Conservation (phyloP, 1,140 invertebrate species). For the Aphelinus atriplicis region DNA sequence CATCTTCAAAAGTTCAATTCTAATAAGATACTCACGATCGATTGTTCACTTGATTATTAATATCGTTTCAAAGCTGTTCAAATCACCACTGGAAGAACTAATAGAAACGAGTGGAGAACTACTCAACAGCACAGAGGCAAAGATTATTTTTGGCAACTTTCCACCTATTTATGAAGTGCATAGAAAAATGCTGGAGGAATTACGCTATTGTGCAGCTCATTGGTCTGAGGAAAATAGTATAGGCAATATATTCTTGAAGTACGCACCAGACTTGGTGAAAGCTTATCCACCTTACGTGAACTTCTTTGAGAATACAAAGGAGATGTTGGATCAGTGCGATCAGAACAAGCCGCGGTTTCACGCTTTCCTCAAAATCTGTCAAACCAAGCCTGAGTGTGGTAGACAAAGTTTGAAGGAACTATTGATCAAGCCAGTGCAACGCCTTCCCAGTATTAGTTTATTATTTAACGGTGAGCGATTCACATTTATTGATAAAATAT, state of each 20-base stretch:
- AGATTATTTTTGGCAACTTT: constrained; percentile 96
- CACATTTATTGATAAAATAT: background rate
- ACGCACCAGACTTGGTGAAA: constrained; percentile 83
- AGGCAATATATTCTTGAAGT: constrained; percentile 88
- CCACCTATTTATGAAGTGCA: constrained; percentile 94
- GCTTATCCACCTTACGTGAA: constrained; percentile 98
- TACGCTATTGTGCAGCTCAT: constrained; percentile 74
- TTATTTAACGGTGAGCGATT: constrained; percentile 81
- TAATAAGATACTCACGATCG: constrained; percentile 15
- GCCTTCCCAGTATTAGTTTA: constrained; percentile 93
- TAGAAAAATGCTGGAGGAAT: constrained; percentile 82
- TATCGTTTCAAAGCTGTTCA: constrained; percentile 80
- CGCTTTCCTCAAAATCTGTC: constrained; percentile 96
- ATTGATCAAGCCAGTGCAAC: constrained; percentile 95
- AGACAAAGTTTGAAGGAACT: constrained; percentile 94
- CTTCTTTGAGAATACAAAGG: constrained; percentile 96
- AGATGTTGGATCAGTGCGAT: constrained; percentile 90
- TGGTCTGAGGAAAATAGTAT: constrained; percentile 89
- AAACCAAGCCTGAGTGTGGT: constrained; percentile 92
- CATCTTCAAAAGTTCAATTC: background rate
- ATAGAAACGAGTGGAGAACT: constrained; percentile 80
- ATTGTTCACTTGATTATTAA: constrained; percentile 13
- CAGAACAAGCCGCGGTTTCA: constrained; percentile 93
- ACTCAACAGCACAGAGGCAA: constrained; percentile 90
- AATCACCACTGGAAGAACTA: constrained; percentile 87